These are phyloP conservation scores for Clytia hemisphaerica DNA, from an alignment of 30 jellyfish, hydroid and myxozoan species.

Conservation along the genomic window DNA sequence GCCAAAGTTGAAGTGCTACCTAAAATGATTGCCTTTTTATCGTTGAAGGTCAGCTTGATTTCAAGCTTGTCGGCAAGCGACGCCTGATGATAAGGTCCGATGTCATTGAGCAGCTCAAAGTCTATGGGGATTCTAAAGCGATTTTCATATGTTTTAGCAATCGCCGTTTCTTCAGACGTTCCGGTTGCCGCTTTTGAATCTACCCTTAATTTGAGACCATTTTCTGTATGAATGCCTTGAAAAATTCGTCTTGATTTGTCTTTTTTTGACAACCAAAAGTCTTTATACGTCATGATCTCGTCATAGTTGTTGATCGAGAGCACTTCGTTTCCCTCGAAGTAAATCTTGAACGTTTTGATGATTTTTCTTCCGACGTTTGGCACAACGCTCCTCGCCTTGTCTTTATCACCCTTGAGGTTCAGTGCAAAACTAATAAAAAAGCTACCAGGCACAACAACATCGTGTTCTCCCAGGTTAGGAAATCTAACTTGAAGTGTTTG, in stretches of 20 bases:
- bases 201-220: neutral
- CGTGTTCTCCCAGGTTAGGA: neutral
- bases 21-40: neutral
- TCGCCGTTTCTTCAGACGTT: neutral
- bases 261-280: neutral
- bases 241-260: neutral
- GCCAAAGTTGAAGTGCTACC: neutral
- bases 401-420: neutral
- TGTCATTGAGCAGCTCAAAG: neutral
- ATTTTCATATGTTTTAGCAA: neutral
- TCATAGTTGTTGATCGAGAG: neutral
- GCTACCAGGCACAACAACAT: neutral
- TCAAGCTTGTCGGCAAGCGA: neutral
- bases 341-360: neutral
- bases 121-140: neutral
- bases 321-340: neutral
- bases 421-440: neutral
- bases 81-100: neutral
- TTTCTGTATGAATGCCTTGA: neutral
- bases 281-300: neutral
- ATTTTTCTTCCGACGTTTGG: neutral
- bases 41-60: neutral
- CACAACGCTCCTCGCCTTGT: neutral
- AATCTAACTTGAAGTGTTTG: neutral
- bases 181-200: neutral